Base-by-base conservation (phyloP, 2,888 invertebrate species). In the Listrodromus nycthemerus region DNA sequence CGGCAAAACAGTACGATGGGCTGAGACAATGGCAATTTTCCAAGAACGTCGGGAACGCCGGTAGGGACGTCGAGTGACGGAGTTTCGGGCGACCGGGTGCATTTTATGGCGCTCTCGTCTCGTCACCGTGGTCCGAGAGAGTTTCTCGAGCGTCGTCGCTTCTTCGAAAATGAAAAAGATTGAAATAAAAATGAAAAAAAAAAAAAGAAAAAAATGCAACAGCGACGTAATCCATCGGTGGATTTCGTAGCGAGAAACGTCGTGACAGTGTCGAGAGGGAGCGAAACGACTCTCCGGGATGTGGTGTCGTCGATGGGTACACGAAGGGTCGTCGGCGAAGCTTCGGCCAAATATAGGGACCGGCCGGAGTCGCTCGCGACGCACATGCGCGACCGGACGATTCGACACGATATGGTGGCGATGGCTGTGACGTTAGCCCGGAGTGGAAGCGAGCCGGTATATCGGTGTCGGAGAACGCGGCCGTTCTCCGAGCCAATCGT, bases 391-490 rank as follows among this genome's bases (percentile, higher is more conserved):
- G 27, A 37, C 67, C 7, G 30, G n/a, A n/a, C n/a, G n/a, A n/a
- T n/a, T n/a, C n/a, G n/a, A n/a, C n/a, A n/a, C n/a, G n/a, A n/a
- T n/a, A 83, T 61, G 77, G 83, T 69, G 76, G 80, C 70, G 48
- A 65, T 48, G 50, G 52, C 66, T 67, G 55, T 50, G 69, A 77
- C 45, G 33, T 79, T 71, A 69, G 63, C 76, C 21, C 21, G 2
- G 50, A 30, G 61, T 55, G 30, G 75, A 21, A 70, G 66, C 10
- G 19, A 67, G 16, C n/a, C n/a, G n/a, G 21, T 3, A 33, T 33
- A 50, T 74, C 52, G 41, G 71, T 75, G 83, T 70, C 41, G 21
- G 71, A 66, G 71, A 83, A 76, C 75, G 79, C 71, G 83, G 55
- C 74, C 63, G 45, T 19, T n/a, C 48, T 24, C 61, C 61, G 79